Base-by-base conservation (phyloP, 1,140 invertebrate genomes). In the Euglossa dilemma region DNA sequence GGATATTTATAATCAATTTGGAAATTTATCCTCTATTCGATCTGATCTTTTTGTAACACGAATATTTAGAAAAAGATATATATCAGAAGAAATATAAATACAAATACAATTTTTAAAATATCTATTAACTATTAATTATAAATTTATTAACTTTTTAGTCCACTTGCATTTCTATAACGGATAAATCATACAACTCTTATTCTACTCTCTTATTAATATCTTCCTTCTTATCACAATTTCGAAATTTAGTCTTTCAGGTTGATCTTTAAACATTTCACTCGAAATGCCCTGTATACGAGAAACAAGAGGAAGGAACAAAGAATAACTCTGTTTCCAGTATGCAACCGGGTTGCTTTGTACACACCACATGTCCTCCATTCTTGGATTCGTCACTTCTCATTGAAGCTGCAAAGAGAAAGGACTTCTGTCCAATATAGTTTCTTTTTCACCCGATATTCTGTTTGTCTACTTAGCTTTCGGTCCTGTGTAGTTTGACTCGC, bases 361-460 rank as follows among this genome's bases (percentile, higher is more conserved):
- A 63, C 43, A 20, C 0, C 14, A n/a, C 11, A n/a, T 25, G 50
- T 45, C 9, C 1, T 47, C n/a, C 5, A 23, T 45, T 47, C 23
- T 28, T 18, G 66, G 14, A 6, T 8, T n/a, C 50, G 43, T 69
- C 43, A 78, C 36, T 66, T 67, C 20, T 64, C 59, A 47, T 61
- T 28, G 59, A 47, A 23, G 28, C 9, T 78, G n/a, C 8, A 78
- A 76, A 57, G 36, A 63, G 23, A 6, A 77, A 77, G 75, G 52
- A 57, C 57, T 52, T 47, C n/a, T n/a, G 57, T 78, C 20, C 23
- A 2, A 36, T 36, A 36, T 28, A 57, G 64, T 57, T 57, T 23
- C 63, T 78, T 69, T 67, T 78, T 47, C 52, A 78, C 47, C 36
- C 20, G 52, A 67, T 56, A 67, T 47, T 50, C 74, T 36, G 18